A percentile compares a stretch with the other conserved stretches of the same genome.
Conservation (phyloP, 2,888 invertebrate species). For the Oscheius sp. region DNA sequence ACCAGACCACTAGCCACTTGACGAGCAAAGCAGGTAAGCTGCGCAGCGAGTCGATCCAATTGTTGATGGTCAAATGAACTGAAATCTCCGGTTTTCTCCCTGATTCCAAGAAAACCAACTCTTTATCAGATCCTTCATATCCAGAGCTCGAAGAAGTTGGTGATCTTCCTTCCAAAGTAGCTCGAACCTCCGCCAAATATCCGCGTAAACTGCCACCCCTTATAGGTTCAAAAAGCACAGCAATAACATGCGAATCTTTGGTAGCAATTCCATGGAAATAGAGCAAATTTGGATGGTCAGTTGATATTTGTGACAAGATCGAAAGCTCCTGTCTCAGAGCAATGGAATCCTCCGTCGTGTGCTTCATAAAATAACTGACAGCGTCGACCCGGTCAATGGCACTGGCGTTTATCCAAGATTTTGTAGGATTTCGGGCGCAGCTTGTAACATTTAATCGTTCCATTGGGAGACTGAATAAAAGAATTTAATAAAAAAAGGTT, state of each 20-base stretch:
- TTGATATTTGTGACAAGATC: conserved; percentile 30
- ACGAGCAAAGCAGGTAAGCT: conserved; percentile 43
- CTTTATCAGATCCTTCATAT: conserved; percentile 40
- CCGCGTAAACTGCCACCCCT: conserved; percentile 22
- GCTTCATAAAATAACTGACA: conserved; percentile 31
- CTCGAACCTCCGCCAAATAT: conserved; percentile 27
- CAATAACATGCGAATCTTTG: conserved; percentile 26
- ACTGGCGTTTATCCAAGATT: conserved; percentile 29
- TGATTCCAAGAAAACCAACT: conserved; percentile 11
- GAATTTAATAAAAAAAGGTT: neutral
- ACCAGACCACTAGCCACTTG: conserved; percentile 46
- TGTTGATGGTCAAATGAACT: conserved; percentile 32
- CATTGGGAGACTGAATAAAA: conserved; percentile 27
- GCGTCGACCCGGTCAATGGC: conserved; percentile 24
- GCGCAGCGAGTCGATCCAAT: conserved; percentile 26
- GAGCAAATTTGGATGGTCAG: conserved; percentile 31
- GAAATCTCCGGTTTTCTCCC: too few species aligned
- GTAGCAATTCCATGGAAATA: conserved; percentile 34
- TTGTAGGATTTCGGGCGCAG: conserved; percentile 1
- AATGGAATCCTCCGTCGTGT: conserved; percentile 29
- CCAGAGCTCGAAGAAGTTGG: conserved; percentile 51
- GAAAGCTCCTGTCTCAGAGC: conserved; percentile 31
- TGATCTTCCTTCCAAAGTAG: conserved; percentile 30
- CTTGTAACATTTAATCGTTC: conserved; percentile 25
- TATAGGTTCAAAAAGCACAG: conserved; percentile 32